Conservation (phyloP, 1,140 invertebrate species). For the Bombus breviceps region DNA sequence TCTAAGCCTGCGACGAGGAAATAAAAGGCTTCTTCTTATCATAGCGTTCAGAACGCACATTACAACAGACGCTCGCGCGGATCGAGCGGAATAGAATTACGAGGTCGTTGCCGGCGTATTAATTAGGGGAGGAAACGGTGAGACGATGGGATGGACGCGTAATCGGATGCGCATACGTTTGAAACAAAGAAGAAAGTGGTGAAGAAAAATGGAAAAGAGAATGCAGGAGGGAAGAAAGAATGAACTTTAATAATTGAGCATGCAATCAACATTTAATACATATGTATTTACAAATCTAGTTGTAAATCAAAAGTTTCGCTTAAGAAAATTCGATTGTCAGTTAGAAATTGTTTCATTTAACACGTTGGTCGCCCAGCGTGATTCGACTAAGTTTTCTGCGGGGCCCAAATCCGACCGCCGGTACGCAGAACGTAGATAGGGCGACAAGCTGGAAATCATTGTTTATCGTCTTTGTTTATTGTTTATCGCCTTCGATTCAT, state of each 20-base stretch:
- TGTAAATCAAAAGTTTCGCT: too few species aligned
- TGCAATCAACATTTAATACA: neutral
- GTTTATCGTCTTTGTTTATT: too few species aligned
- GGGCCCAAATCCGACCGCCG: too few species aligned
- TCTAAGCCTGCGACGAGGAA: conserved; percentile 15
- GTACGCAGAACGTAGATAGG: too few species aligned
- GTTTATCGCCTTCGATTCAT: too few species aligned
- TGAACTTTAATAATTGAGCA: too few species aligned
- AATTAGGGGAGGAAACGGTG: conserved; percentile 45
- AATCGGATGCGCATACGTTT: conserved; percentile 28
- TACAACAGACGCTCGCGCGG: neutral
- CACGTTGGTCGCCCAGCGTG: too few species aligned
- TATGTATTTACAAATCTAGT: neutral
- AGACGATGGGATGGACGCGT: conserved; percentile 27
- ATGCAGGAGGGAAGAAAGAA: too few species aligned
- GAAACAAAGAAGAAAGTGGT: neutral
- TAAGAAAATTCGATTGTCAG: too few species aligned
- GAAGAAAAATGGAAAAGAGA: neutral
- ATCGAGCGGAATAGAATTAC: conserved; percentile 40
- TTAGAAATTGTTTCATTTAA: too few species aligned
- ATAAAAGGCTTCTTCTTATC: conserved; percentile 14
- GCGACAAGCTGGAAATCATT: too few species aligned
- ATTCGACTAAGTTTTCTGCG: too few species aligned
- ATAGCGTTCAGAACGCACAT: neutral
- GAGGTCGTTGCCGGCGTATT: conserved; percentile 43